These are phyloP conservation scores for Drosophila littoralis DNA, from an alignment of 1,140 invertebrate genomes.

Conservation along the genomic window DNA sequence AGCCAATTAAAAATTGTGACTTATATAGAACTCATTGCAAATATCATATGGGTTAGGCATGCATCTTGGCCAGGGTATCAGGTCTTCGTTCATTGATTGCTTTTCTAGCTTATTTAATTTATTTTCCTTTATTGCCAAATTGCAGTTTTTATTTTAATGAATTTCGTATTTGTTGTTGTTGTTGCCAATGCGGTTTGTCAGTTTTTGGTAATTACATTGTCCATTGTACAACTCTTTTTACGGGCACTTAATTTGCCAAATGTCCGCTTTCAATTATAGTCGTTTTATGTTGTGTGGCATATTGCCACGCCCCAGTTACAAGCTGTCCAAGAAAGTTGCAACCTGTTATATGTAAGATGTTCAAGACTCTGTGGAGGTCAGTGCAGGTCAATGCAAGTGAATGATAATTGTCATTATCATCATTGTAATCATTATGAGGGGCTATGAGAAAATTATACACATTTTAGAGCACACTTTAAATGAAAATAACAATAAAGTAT, in stretches of 20 bases:
- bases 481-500: not conserved
- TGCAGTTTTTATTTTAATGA: slow-evolving; percentile 19
- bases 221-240: slow-evolving; percentile 43
- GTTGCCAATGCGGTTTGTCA: not conserved
- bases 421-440: slow-evolving; percentile 4
- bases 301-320: slow-evolving; percentile 28
- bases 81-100: not conserved
- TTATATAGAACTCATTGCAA: slow-evolving; percentile 10
- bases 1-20: not conserved
- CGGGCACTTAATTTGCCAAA: slow-evolving; percentile 52
- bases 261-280: slow-evolving; percentile 48
- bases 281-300: slow-evolving; percentile 11
- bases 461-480: not conserved
- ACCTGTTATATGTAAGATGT: slow-evolving; percentile 24
- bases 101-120: slow-evolving; percentile 7
- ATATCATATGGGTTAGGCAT: slow-evolving; percentile 15
- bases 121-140: slow-evolving; percentile 10
- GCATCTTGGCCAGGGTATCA: slow-evolving; percentile 1
- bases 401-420: not conserved
- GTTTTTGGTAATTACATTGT: slow-evolving; percentile 47
- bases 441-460: not conserved
- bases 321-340: slow-evolving; percentile 24
- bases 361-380: slow-evolving; percentile 1
- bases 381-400: slow-evolving; percentile 7
- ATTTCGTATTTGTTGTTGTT: slow-evolving; percentile 5